Base-by-base conservation (phyloP, 2,113 vertebrate genomes). In the Centropristis striata region DNA sequence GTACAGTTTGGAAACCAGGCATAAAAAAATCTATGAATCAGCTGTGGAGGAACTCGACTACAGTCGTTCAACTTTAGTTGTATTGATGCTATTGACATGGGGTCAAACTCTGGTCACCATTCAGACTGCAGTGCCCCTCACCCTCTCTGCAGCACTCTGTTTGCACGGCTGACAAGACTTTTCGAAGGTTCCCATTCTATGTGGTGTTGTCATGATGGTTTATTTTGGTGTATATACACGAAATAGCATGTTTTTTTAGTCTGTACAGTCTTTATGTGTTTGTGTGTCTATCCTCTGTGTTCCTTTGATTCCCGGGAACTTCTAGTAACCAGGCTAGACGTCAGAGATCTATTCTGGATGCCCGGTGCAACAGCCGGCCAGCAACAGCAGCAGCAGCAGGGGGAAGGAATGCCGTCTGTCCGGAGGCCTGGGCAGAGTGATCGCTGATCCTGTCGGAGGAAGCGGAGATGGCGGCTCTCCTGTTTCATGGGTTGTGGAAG, bases 271-370 rank as follows among this genome's bases (percentile, higher is more conserved):
- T 32, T 3, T 32, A 6, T 32, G 32, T 67, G 32, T 83, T 70
- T 57, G 42, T 67, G 65, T 41, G 67, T 82, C 81, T 78, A 80
- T 91, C 81, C 71, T 75, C 71, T 63, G 63, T 91, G 90, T 66
- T 80, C 90, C 77, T 83, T 61, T 75, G 89, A 92, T 93, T 93
- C 91, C 83, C 37, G 86, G 92, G 92, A 93, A 55, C 39, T 94
- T 95, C 92, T 92, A 93, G 92, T 92, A 93, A 94, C 85, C 90
- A 36, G 73, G 78, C 75, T n/a, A 46, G 82, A 94, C 93, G 92
- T 95, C 94, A 94, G 49, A 78, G 74, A 76, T 92, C 94, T 96
- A 95, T 95, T 95, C 94, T 94, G 85, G 92, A 92, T 54, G 78
- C 41, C 70, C 81, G 61, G 65, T 89, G 88, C 90, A 85, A 94